Percentiles rank a stretch among this genome's conserved stretches.
Evolutionary conservation across 2,888 invertebrate genomes (phyloP).

Genomic region (Buathra laborator): DNA sequence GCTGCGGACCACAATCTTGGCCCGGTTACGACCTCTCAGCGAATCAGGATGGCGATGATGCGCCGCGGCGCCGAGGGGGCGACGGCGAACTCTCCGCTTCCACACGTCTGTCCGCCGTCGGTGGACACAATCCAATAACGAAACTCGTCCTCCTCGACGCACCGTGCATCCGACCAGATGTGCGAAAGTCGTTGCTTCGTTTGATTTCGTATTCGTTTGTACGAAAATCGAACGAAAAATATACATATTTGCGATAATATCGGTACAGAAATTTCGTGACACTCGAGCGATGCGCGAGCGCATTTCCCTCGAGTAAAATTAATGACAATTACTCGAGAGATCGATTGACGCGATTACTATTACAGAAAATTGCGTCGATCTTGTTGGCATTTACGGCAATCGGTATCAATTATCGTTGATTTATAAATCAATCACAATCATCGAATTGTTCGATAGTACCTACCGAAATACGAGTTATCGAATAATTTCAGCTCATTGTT

Average conservation of each 20-base stretch:
- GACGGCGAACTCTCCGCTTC: constrained; percentile 29
- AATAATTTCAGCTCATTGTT: constrained; percentile 28
- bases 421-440: constrained; percentile 29
- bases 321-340: constrained; percentile 48
- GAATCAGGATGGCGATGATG: constrained; percentile 26
- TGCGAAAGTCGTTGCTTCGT: not conserved
- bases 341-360: constrained; percentile 25
- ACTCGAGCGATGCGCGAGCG: too few relatives aligned
- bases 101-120: not conserved
- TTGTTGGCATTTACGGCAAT: constrained; percentile 9
- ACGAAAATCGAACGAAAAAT: not conserved
- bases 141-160: constrained; percentile 2
- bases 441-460: constrained; percentile 11
- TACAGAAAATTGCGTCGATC: constrained; percentile 33
- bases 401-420: constrained; percentile 29
- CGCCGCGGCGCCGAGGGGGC: constrained; percentile 22
- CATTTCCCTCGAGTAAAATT: constrained; percentile 26
- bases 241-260: not conserved
- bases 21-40: constrained; percentile 55
- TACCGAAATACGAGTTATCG: not conserved
- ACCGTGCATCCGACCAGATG: not conserved
- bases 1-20: constrained; percentile 52
- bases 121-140: not conserved
- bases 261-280: constrained; percentile 12
- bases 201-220: not conserved